Conservation (phyloP, 2,113 vertebrate genomes). For the Synchiropus splendidus region DNA sequence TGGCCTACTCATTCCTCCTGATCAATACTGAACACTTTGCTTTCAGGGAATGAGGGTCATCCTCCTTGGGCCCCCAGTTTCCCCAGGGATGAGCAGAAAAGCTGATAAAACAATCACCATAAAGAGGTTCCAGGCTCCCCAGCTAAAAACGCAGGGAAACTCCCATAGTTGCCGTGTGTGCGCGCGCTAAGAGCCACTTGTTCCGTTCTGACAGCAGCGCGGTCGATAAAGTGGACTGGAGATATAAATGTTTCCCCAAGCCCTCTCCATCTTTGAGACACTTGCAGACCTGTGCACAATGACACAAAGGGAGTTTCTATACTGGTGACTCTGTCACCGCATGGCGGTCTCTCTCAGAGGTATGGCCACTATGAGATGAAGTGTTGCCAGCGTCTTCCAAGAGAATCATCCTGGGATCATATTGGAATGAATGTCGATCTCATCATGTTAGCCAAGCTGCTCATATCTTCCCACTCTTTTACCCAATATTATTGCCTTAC, state of each 20-base stretch:
- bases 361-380: background rate
- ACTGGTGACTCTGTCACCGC: conserved; percentile 25
- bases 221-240: conserved; percentile 67
- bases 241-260: conserved; percentile 65
- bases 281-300: conserved; percentile 31
- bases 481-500: no score
- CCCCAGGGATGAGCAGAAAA: conserved; percentile 51
- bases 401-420: conserved; percentile 17
- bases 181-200: conserved; percentile 46
- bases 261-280: conserved; percentile 57
- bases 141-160: conserved; percentile 33
- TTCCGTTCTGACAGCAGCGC: conserved; percentile 44
- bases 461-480: no score
- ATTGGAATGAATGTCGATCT: no score
- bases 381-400: conserved; percentile 12
- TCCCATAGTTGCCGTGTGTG: background rate
- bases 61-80: conserved; percentile 47
- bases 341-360: background rate
- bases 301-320: conserved; percentile 31
- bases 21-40: conserved; percentile 73
- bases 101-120: conserved; percentile 72
- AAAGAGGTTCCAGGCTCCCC: conserved; percentile 59
- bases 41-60: conserved; percentile 71
- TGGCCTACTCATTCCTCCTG: conserved; percentile 57
- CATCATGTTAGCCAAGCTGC: no score